Conservation (phyloP, 2,797 vertebrate genomes). For the Falco peregrinus region DNA sequence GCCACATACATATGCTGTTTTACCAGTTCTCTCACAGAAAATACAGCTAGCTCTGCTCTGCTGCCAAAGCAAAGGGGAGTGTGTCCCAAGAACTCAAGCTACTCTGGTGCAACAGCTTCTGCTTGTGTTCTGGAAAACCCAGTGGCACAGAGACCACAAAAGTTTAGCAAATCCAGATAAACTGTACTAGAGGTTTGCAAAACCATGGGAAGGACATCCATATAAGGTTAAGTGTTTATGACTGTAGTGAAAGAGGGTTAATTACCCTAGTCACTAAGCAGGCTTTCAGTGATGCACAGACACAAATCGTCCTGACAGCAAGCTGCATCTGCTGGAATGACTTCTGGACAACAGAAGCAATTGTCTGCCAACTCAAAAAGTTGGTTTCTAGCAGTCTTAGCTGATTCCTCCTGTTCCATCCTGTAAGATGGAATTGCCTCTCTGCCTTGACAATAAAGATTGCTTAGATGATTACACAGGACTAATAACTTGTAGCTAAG, state of each 20-base stretch:
- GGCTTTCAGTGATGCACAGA: not conserved
- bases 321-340: not conserved
- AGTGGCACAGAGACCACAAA: not conserved
- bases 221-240: not conserved
- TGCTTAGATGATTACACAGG: not conserved
- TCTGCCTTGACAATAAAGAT: not conserved
- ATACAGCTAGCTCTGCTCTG: not conserved
- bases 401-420: not conserved
- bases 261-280: not conserved
- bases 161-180: not conserved
- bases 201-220: not conserved
- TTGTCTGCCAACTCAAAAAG: not conserved
- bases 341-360: conserved; percentile 15
- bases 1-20: not conserved
- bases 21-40: no score
- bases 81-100: not conserved
- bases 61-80: not conserved
- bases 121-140: not conserved
- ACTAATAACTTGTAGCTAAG: not conserved
- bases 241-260: not conserved
- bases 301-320: not conserved
- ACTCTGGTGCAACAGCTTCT: not conserved
- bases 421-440: not conserved
- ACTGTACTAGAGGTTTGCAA: not conserved
- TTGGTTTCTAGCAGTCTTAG: not conserved